Evolutionary conservation across 2,797 vertebrate species (phyloP).

Genomic region (Chelonia mydas): DNA sequence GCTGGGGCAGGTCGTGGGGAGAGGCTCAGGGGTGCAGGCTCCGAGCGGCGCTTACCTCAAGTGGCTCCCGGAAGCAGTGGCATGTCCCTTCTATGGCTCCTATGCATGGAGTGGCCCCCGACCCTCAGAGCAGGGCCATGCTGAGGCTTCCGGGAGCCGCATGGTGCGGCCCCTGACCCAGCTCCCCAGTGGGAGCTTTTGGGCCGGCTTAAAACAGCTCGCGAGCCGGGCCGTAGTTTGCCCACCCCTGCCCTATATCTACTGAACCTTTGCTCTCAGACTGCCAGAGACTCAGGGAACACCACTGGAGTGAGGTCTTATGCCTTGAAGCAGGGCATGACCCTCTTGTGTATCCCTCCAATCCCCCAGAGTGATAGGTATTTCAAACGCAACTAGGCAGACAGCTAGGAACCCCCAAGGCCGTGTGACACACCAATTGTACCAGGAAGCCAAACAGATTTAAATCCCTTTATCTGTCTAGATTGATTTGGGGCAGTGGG

Average conservation of each 20-base stretch:
- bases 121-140: too few relatives aligned
- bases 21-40: too few relatives aligned
- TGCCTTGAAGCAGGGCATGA: background rate
- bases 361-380: background rate
- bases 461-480: background rate
- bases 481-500: background rate
- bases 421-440: background rate
- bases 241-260: too few relatives aligned
- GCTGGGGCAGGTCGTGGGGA: too few relatives aligned
- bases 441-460: background rate
- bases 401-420: background rate
- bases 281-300: background rate
- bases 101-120: too few relatives aligned
- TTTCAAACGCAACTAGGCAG: background rate
- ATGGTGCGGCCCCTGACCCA: too few relatives aligned
- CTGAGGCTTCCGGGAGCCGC: too few relatives aligned
- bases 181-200: too few relatives aligned
- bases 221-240: too few relatives aligned
- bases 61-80: too few relatives aligned
- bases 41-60: accelerated
- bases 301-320: background rate
- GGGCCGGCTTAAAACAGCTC: too few relatives aligned
- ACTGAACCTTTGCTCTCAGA: background rate
- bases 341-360: background rate
- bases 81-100: too few relatives aligned